Base-by-base conservation (phyloP, 2,113 vertebrate genomes). In the Glaucidium brasilianum region DNA sequence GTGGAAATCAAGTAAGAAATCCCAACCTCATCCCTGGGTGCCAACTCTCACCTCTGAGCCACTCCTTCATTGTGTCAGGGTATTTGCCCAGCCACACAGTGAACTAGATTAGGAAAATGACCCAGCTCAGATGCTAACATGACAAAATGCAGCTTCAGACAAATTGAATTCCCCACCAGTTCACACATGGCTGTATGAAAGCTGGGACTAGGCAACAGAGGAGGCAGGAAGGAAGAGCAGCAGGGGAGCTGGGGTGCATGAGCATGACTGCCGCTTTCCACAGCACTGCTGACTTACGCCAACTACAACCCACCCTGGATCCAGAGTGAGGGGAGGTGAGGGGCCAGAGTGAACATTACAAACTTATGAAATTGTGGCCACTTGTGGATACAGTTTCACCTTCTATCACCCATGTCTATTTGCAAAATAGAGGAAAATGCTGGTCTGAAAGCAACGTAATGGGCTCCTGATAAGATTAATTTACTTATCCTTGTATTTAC, bases 191-290 rank as follows among this genome's bases (percentile, higher is more conserved):
- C 67, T 75, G 35, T 15, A 41, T 12, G 23, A 83, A 73, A 0
- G 0, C 49, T 49, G 34, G 43, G 53, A 32, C 49, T 11, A 35
- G 25, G 41, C 13, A 43, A 35, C 62, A 56, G 22, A 82, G 45
- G 30, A 37, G 20, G 58, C 47, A 72, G 35, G 43, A 67, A 52
- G n/a, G 27, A 64, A 45, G 50, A 75, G 71, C 27, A 60, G 77
- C 0, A 1, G 7, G 45, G 50, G 21, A 64, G 30, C 2, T 41
- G 50, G 17, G 29, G 45, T 2, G 2, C 1, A 0, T 59, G 69
- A 55, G 77, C 59, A 58, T 37, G 52, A 34, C 71, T 8, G 20
- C 39, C 2, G 7, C 59, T 45, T 56, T 35, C 75, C 58, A 30
- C 53, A 39, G 45, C 8, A 3, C 63, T 75, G 37, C 43, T 45